These are phyloP conservation scores for Anolis sagrei DNA, from an alignment of 2,113 vertebrate genomes.

Conservation along the genomic window DNA sequence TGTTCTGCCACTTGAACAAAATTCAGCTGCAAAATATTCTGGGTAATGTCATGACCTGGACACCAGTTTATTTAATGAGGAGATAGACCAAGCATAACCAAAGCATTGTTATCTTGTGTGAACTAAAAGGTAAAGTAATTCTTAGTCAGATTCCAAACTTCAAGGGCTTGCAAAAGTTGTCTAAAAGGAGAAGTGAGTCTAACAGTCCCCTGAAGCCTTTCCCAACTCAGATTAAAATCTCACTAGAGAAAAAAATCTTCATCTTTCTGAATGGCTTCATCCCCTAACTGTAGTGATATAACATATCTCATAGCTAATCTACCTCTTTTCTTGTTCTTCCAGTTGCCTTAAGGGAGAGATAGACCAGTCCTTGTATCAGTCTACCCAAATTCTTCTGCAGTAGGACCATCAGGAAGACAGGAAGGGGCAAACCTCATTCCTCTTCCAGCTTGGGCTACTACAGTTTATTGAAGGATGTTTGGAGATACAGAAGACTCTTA, in stretches of 20 bases:
- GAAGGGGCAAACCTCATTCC: not conserved
- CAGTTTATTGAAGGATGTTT: not conserved
- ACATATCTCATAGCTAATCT: not conserved
- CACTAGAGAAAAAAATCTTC: not conserved
- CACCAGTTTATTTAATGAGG: not conserved
- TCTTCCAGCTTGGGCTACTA: not conserved
- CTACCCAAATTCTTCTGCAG: not conserved
- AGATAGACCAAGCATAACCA: not conserved
- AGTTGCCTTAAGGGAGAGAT: not conserved
- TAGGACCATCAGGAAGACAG: not conserved
- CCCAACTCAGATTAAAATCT: not conserved
- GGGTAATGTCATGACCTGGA: not conserved
- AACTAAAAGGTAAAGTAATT: not conserved
- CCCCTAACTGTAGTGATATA: no score
- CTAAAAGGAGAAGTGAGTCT: no score
- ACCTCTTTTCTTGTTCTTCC: no score
- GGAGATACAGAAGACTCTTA: not conserved
- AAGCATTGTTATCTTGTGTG: not conserved
- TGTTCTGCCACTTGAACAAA: not conserved
- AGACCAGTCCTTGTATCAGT: not conserved
- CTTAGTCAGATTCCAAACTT: not conserved
- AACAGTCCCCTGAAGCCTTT: not conserved
- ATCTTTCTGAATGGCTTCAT: no score
- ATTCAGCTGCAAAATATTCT: not conserved
- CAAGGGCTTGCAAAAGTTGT: not conserved